Percentiles rank a stretch among this genome's conserved stretches.
Conservation (phyloP, 1,140 invertebrate genomes). For the Holotrichia oblita region DNA sequence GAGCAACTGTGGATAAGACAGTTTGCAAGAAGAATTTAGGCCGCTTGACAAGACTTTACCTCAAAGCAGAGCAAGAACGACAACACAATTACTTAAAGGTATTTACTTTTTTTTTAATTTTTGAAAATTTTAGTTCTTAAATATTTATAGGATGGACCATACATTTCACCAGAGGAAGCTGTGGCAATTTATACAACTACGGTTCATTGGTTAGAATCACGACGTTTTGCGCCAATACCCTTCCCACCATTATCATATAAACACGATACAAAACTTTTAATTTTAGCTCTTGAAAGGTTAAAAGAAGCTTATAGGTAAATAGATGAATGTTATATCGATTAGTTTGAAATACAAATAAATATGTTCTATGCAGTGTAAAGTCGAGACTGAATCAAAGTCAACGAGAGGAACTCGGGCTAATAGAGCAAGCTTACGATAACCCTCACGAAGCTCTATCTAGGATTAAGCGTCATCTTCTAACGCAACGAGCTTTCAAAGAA, state of each 20-base stretch:
- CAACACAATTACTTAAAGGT: conserved; percentile 99
- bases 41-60: conserved; percentile 92
- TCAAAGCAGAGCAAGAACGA: conserved; percentile 98
- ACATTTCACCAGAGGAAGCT: conserved; percentile 99
- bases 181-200: conserved; percentile 99
- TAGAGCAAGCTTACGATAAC: conserved; percentile 99
- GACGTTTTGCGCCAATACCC: conserved; percentile 98
- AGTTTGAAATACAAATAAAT: not conserved
- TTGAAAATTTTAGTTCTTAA: conserved; percentile 29
- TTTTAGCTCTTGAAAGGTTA: conserved; percentile 94
- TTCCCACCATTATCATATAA: conserved; percentile 99
- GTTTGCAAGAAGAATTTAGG: conserved; percentile 99
- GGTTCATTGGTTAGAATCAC: conserved; percentile 98
- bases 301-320: conserved; percentile 94
- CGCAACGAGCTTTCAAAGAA: conserved; percentile 98
- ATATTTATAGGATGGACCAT: conserved; percentile 87
- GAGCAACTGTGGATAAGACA: conserved; percentile 98
- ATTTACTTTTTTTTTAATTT: conserved; percentile 32
- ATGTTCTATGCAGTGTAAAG: conserved; percentile 81
- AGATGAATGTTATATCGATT: not conserved
- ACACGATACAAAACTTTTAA: conserved; percentile 98
- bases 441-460: conserved; percentile 98
- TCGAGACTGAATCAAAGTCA: conserved; percentile 98
- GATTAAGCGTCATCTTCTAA: conserved; percentile 98
- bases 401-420: conserved; percentile 96